Evolutionary conservation across 2,797 vertebrate species (phyloP), one percentile per base, ranked within the genome.

Genomic region (Rallus crepitans): DNA sequence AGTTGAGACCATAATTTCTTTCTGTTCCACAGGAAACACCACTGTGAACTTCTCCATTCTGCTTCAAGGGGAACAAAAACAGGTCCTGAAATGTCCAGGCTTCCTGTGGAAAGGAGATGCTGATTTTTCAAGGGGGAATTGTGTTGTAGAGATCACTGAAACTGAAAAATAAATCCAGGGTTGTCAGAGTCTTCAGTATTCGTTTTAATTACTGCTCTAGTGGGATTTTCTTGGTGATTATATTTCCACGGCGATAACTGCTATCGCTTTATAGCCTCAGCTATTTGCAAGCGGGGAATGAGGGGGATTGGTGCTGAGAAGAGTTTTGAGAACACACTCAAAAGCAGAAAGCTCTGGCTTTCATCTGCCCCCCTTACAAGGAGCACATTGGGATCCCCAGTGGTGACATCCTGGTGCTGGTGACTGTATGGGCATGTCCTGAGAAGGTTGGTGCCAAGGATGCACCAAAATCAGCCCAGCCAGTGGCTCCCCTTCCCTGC

Each of bases 141-240:
- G 0, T 1, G 3, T 10, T 23, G 69, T 61, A 83, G 82, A 68
- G 91, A 45, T 40, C 71, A 64, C 57, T 75, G 66, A 81, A 92
- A 91, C 27, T 24, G 1, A 0, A 53, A 75, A 81, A 66, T 47
- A 91, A 71, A 69, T 20, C 55, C 80, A 11, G 59, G 27, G 10
- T 31, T 95, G 88, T 78, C 93, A 93, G 81, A 75, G 53, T 31
- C 85, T 55, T 93, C 50, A 11, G 50, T 61, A 45, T 52, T 92
- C 45, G 10, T 50, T 88, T 93, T 91, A 95, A 94, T 95, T 93
- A 93, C 90, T 85, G 52, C 61, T 56, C 93, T 53, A 27, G 57
- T 40, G 95, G 95, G 93, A 92, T 79, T 95, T 89, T 82, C 94
- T 84, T 52, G 16, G 85, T 63, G 73, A 37, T 81, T 52, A 5